Percentiles rank a stretch among this genome's conserved stretches.
These are phyloP conservation scores for Digitonthophagus gazella DNA, from an alignment of 2,888 invertebrate species.

Conservation along the genomic window DNA sequence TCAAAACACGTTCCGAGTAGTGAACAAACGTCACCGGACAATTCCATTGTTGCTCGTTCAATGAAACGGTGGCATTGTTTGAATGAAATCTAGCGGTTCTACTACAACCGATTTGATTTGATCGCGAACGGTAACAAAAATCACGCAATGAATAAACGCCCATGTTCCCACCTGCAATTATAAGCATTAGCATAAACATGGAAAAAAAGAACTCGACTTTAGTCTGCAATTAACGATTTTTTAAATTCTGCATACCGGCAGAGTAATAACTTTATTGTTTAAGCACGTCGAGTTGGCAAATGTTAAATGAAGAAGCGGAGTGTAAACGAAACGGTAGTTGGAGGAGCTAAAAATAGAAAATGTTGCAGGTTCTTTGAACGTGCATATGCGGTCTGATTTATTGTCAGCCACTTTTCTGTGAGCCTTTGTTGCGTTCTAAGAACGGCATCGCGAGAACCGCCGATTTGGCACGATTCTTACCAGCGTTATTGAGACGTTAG, in stretches of 20 bases:
- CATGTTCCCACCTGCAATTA: neutral
- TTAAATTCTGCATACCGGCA: no score
- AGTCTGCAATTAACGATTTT: neutral
- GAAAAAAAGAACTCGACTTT: neutral
- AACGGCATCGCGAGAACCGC: neutral
- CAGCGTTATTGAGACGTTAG: neutral
- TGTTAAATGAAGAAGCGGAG: neutral
- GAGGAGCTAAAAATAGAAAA: neutral
- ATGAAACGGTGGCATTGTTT: neutral
- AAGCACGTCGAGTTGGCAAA: neutral
- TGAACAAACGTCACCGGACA: neutral
- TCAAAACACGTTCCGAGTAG: neutral
- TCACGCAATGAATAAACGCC: neutral
- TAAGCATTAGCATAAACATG: neutral
- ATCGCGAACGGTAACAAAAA: neutral
- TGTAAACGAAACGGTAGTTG: neutral
- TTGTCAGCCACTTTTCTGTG: neutral
- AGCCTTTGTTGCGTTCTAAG: neutral
- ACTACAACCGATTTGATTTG: neutral
- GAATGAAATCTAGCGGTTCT: neutral
- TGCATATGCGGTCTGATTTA: neutral
- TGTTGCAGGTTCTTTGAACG: neutral
- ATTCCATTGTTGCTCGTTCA: neutral
- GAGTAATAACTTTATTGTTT: neutral
- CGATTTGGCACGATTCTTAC: neutral